phyloP scores from a whole-genome alignment of 2,113 vertebrate species.

The Odobenus rosmarus region DNA sequence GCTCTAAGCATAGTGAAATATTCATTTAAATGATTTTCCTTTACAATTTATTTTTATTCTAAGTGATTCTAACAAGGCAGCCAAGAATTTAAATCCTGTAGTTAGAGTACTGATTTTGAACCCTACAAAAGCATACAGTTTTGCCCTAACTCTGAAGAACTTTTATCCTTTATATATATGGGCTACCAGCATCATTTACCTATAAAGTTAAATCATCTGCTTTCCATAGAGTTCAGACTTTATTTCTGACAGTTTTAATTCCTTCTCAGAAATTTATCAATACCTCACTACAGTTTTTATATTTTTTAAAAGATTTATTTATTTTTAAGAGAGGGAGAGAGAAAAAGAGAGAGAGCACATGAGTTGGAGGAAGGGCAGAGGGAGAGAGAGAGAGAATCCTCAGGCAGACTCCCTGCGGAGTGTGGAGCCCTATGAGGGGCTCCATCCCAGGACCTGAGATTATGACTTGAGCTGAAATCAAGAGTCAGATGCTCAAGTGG shows the following conservation, averaged over 20 bases:
- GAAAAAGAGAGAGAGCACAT: neutral
- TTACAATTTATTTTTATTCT: conserved; percentile 27
- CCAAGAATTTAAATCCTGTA: neutral
- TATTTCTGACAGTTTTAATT: neutral
- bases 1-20: neutral
- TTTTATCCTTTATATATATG: neutral
- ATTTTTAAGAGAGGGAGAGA: neutral
- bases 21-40: neutral
- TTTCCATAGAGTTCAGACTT: neutral
- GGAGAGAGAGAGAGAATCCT: neutral
- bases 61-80: conserved; percentile 27
- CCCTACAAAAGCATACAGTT: neutral
- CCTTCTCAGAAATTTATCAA: neutral
- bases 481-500: neutral
- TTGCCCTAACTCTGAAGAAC: neutral
- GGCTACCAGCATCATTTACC: neutral
- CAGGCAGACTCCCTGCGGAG: neutral
- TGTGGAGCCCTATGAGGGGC: neutral
- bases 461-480: neutral
- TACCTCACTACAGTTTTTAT: neutral
- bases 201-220: neutral
- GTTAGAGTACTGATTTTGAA: neutral
- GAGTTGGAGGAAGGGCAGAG: neutral
- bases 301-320: neutral
- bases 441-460: neutral